Conservation (phyloP, 35 echinoderm and acorn worm genomes). For the Acanthaster planci region DNA sequence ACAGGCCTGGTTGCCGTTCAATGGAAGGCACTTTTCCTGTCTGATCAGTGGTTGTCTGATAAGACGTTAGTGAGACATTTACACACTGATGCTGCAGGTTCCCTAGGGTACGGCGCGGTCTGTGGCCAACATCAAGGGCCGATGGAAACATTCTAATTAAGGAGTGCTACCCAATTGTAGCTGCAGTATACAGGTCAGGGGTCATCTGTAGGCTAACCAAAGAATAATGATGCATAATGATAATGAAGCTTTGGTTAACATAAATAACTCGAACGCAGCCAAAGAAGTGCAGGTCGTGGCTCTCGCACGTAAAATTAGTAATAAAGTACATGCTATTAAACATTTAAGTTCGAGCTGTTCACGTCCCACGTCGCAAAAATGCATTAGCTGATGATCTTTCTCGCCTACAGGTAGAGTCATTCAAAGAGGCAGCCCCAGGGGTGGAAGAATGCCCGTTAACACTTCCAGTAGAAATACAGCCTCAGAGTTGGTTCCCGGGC, state of each 20-base stretch:
- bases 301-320: constrained; percentile 17
- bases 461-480: not conserved
- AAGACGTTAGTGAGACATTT: constrained; percentile 15
- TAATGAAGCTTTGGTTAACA: constrained; percentile 12
- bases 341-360: not conserved
- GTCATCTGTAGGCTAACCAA: not conserved
- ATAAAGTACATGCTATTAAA: not conserved
- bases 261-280: not conserved
- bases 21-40: constrained; percentile 16
- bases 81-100: constrained; percentile 34
- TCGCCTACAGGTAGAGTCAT: constrained; percentile 13
- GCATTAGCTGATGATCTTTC: constrained; percentile 16
- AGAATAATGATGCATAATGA: constrained; percentile 38
- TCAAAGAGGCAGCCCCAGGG: constrained; percentile 6
- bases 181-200: not conserved
- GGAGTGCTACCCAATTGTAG: not conserved
- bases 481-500: not conserved
- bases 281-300: not conserved
- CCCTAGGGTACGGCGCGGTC: not conserved
- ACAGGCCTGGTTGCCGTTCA: constrained; percentile 23
- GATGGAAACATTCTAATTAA: not conserved
- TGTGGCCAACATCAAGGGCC: constrained; percentile 1
- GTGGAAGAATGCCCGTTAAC: not conserved
- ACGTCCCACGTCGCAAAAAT: not conserved
- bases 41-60: not conserved